Conservation (phyloP, 2,113 vertebrate species). For the Pao palembangensis region DNA sequence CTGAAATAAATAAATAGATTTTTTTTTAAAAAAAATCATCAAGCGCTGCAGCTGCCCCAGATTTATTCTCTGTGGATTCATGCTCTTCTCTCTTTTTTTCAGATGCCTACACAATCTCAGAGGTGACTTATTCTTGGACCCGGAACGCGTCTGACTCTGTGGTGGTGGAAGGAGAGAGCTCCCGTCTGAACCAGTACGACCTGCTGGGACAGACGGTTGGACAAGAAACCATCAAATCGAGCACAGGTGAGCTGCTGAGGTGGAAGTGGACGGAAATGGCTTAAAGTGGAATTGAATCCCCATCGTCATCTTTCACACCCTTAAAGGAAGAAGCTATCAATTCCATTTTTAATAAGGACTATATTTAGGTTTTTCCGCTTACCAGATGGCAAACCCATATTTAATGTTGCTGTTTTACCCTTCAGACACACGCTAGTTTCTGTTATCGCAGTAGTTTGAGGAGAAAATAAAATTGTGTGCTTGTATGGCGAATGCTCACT, state of each 20-base stretch:
- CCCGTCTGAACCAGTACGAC: conserved; percentile 95
- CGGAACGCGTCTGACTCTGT: conserved; percentile 92
- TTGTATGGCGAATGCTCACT: conserved; percentile 35
- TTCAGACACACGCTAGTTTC: too few species aligned
- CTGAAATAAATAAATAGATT: conserved; percentile 3
- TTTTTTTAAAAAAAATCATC: conserved; percentile 17
- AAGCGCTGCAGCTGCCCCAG: conserved; percentile 13
- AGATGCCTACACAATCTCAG: conserved; percentile 96
- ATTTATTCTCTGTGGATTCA: conserved; percentile 32
- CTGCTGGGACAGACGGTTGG: conserved; percentile 93
- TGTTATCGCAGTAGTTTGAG: conserved; percentile 2
- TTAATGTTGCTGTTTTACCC: too few species aligned
- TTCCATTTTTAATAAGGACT: too few species aligned
- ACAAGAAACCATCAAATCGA: conserved; percentile 94
- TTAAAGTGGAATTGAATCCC: too few species aligned
- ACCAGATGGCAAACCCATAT: too few species aligned
- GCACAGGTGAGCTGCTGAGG: conserved; percentile 82
- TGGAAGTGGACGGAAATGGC: too few species aligned
- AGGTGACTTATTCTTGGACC: conserved; percentile 97
- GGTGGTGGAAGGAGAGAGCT: conserved; percentile 93
- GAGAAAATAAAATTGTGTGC: conserved; percentile 14
- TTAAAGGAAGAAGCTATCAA: too few species aligned
- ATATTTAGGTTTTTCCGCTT: too few species aligned
- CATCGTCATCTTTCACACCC: too few species aligned
- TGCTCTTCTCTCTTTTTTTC: conserved; percentile 21